Conservation (phyloP, 2,113 vertebrate species). For the Phalacrocorax pelagicus region DNA sequence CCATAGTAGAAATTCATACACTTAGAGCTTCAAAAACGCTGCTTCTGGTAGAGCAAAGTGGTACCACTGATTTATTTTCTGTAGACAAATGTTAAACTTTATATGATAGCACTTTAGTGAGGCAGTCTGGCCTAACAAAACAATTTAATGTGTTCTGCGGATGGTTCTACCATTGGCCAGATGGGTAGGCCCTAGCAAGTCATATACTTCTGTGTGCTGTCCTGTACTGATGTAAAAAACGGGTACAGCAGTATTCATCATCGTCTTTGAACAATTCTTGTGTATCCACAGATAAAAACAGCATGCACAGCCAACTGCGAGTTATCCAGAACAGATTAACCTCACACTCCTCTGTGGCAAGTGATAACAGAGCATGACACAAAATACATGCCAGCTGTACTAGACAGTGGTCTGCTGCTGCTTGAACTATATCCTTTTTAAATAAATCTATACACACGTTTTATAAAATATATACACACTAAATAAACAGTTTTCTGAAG, state of each 20-base stretch:
- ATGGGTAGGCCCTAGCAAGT: neutral
- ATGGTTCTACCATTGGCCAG: neutral
- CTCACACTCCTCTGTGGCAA: neutral
- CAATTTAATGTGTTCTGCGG: too few species aligned
- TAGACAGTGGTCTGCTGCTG: neutral
- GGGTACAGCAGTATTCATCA: too few species aligned
- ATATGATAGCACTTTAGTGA: neutral
- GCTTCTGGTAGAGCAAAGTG: neutral
- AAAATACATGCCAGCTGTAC: neutral
- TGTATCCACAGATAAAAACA: neutral
- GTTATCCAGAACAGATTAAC: neutral
- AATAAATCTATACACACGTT: rapidly evolving
- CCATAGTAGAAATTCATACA: neutral
- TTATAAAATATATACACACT: neutral
- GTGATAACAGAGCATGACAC: neutral
- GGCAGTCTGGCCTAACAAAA: neutral
- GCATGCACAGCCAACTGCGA: neutral
- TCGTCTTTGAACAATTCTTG: neutral
- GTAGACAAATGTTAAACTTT: neutral
- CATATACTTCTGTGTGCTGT: neutral
- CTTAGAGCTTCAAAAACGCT: neutral
- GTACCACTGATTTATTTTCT: neutral
- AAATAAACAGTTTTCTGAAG: neutral
- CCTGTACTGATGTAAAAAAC: neutral
- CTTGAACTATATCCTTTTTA: neutral